Percentiles rank a stretch among this genome's conserved stretches.
Evolutionary conservation across 2,113 vertebrate genomes (phyloP).

Genomic region (Pyrgilauda ruficollis): DNA sequence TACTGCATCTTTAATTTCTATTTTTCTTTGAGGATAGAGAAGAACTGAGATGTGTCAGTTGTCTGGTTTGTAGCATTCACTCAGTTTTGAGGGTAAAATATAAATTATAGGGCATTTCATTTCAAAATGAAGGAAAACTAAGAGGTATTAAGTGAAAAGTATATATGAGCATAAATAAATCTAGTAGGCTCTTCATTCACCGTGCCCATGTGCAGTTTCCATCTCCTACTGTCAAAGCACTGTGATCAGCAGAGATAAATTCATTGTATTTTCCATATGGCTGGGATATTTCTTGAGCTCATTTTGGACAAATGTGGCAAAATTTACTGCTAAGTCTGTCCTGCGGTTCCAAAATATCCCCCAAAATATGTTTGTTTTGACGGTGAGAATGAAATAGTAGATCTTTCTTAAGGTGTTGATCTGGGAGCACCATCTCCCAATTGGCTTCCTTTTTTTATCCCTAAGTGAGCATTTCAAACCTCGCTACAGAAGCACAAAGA

Average conservation of each 20-base stretch:
- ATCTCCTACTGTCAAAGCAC: not conserved
- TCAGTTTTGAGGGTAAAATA: not conserved
- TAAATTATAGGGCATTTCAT: not conserved
- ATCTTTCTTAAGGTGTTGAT: conserved; percentile 14
- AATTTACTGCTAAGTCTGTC: conserved; percentile 20
- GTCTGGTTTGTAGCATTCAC: not conserved
- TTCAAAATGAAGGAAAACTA: not conserved
- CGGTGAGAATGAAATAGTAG: not conserved
- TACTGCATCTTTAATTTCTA: not conserved
- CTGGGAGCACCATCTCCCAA: not conserved
- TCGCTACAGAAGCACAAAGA: not conserved
- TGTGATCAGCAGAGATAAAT: not conserved
- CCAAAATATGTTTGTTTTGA: not conserved
- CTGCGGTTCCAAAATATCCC: not conserved
- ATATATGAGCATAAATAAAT: not conserved
- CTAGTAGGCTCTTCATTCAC: not conserved
- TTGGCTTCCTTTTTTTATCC: conserved; percentile 7
- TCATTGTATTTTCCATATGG: conserved; percentile 16
- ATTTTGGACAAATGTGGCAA: conserved; percentile 11
- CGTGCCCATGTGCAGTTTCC: not conserved
- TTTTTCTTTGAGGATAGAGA: not conserved
- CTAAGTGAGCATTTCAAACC: not conserved
- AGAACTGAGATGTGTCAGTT: not conserved
- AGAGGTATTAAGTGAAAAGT: not conserved
- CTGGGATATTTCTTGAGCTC: conserved; percentile 7